Conservation (phyloP, 2,797 vertebrate genomes). For the Pangasius mekongensis region DNA sequence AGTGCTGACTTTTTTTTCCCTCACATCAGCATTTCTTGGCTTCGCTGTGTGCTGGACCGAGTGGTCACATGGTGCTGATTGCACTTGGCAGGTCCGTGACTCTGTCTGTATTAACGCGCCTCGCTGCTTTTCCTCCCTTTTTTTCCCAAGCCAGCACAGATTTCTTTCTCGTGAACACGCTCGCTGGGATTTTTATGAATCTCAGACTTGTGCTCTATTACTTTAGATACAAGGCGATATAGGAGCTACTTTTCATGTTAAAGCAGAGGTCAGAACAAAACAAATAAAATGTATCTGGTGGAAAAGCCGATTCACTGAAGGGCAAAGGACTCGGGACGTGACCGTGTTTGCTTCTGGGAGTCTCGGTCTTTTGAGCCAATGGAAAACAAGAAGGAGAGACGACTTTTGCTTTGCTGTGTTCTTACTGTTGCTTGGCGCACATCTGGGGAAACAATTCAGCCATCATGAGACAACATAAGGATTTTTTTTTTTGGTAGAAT, state of each 20-base stretch:
- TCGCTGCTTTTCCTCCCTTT: conserved; percentile 32
- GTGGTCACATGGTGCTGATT: conserved; percentile 74
- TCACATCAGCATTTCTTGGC: conserved; percentile 55
- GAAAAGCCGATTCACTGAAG: not conserved
- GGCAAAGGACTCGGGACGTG: not conserved
- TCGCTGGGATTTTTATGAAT: not conserved
- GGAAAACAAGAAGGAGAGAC: not conserved
- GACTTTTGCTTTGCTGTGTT: not conserved
- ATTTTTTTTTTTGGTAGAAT: not conserved
- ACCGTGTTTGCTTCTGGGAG: not conserved
- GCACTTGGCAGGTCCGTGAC: conserved; percentile 71
- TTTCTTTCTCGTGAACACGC: not conserved
- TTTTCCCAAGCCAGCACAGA: not conserved
- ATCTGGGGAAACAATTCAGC: not conserved
- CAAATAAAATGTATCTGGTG: not conserved
- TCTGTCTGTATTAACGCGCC: conserved; percentile 59
- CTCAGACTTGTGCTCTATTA: not conserved
- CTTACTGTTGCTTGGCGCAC: not conserved
- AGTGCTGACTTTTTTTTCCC: conserved; percentile 51
- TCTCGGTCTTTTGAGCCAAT: too few relatives aligned
- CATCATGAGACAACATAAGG: not conserved
- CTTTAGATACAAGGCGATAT: not conserved
- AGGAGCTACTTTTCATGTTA: not conserved
- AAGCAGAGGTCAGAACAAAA: not conserved
- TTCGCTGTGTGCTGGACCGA: conserved; percentile 53